Base-by-base conservation (phyloP, 2,113 vertebrate species). In the Notechis scutatus region DNA sequence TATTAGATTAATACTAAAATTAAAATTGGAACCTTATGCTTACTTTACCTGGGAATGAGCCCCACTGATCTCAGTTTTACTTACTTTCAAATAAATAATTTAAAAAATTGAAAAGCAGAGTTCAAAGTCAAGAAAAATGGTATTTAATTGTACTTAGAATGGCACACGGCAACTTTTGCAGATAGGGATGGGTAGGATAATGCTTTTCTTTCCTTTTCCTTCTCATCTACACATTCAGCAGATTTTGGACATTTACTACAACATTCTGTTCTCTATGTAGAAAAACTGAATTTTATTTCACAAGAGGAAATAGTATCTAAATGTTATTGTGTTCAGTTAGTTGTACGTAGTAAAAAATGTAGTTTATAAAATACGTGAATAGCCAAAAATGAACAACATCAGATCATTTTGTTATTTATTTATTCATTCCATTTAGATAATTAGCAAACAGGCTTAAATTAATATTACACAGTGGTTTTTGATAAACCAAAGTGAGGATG, bases 1-100 rank as follows among this genome's bases (percentile, higher is more conserved):
- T 94, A 92, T 93, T 94, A 85, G 91, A 85, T 89, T 93, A 85
- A 64, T 95, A 96, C 94, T 95, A 95, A 94, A 94, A 96, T 92
- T 92, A 55, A 92, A 74, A 39, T 3, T 74, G 24, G 24, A 81
- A 42, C 39, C 20, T 9, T 92, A 74, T 10, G 9, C n/a, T 52
- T 26, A 55, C 14, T 74, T 89, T 6, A 89, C 61, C 47, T 88
- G n/a, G 57, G 20, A 39, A 5, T 50, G 54, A 69, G 21, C 57
- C 15, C 4, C 91, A 88, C 5, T 88, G 74, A 86, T 26, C 14
- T 57, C 24, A 47, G 3, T 57, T 34, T 50, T 26, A 92, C 24
- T 54, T 69, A 88, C 4, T 56, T 74, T 39, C 87, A 89, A 92
- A 89, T 20, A 81, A 45, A 55, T 21, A 74, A 42, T 56, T 24